These are phyloP conservation scores for Hexactinellida sp. DNA, from an alignment of 37 sponge, comb jelly and placozoan genomes.

Conservation along the genomic window DNA sequence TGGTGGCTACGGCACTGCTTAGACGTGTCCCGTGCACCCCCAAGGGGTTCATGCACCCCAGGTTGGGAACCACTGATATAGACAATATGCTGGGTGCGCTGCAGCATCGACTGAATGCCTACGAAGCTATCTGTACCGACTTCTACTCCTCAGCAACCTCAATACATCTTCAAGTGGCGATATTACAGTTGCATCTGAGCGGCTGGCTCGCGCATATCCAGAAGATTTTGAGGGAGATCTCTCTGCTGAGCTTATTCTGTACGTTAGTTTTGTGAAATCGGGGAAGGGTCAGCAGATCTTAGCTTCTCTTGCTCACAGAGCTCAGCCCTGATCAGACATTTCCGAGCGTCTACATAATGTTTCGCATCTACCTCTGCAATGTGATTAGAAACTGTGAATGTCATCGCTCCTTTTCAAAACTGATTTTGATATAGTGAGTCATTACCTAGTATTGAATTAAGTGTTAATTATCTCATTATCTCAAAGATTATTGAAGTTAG, in stretches of 20 bases:
- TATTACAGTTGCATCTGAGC: not conserved
- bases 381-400: not conserved
- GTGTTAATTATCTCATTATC: too few relatives aligned
- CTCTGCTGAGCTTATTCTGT: not conserved
- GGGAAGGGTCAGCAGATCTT: not conserved
- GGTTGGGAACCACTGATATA: not conserved
- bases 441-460: too few relatives aligned
- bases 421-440: too few relatives aligned
- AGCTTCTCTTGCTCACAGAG: not conserved
- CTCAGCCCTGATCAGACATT: not conserved
- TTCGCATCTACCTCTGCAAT: not conserved
- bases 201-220: not conserved
- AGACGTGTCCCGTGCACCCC: too few relatives aligned
- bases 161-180: not conserved
- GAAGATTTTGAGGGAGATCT: not conserved
- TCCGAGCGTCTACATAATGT: constrained; percentile 17
- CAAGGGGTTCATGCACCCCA: too few relatives aligned
- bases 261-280: not conserved
- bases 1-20: too few relatives aligned
- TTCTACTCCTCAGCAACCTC: not conserved
- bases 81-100: not conserved
- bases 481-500: too few relatives aligned
- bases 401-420: constrained; percentile 6
- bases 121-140: not conserved
- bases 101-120: not conserved